Evolutionary conservation across 2,888 invertebrate species (phyloP).

Genomic region (Eledone cirrhosa): DNA sequence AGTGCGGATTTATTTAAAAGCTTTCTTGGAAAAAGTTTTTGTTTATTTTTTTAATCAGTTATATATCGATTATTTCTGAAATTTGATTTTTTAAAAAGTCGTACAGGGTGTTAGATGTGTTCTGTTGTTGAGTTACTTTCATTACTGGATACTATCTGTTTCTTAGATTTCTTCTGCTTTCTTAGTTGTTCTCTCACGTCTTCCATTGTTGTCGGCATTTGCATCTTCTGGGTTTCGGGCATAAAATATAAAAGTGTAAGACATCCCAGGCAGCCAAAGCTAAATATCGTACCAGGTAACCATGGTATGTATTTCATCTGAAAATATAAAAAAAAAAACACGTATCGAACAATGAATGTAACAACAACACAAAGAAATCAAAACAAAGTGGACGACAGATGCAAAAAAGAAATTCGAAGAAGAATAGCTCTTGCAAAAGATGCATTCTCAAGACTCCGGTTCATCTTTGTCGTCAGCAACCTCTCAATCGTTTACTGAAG

Average conservation of each 20-base stretch:
- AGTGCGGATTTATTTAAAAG: no score
- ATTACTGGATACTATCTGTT: not conserved
- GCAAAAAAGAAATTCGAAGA: no score
- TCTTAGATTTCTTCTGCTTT: not conserved
- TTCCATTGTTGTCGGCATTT: constrained; percentile 19
- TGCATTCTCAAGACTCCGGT: no score
- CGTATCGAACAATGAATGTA: not conserved
- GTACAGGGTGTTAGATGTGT: no score
- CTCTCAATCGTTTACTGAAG: no score
- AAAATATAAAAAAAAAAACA: not conserved
- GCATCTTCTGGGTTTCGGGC: not conserved
- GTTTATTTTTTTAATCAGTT: no score
- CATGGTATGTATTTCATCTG: constrained; percentile 3
- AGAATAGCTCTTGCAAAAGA: no score
- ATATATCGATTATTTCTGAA: no score
- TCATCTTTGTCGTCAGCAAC: no score
- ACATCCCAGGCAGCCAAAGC: not conserved
- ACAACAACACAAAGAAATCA: not conserved
- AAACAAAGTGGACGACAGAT: not conserved
- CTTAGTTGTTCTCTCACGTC: not conserved
- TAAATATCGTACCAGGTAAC: not conserved
- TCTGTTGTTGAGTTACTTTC: no score
- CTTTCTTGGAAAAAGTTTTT: no score
- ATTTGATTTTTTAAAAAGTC: no score
- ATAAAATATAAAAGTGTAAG: not conserved